Conservation (phyloP, 2,888 invertebrate species). For the Nymphalis urticae region DNA sequence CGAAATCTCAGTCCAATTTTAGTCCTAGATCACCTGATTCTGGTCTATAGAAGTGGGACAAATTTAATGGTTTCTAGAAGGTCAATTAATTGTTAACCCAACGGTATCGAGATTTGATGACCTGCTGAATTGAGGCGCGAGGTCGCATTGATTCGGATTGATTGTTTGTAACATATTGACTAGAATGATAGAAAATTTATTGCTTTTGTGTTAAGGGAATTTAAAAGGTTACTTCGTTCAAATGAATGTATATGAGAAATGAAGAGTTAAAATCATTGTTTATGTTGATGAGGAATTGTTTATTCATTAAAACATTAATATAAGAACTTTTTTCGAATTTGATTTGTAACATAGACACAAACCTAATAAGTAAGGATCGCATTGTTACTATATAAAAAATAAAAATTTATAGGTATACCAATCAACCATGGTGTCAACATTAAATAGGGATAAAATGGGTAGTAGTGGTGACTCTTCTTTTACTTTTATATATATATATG, state of each 20-base stretch:
- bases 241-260: not conserved
- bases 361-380: too few species aligned
- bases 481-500: too few species aligned
- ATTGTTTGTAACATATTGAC: constrained; percentile 37
- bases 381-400: too few species aligned
- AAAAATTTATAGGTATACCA: too few species aligned
- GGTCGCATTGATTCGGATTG: constrained; percentile 41
- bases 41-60: constrained; percentile 57
- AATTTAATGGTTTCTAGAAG: constrained; percentile 40
- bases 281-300: too few species aligned
- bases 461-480: too few species aligned
- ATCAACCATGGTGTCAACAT: too few species aligned
- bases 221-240: not conserved
- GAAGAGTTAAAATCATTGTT: too few species aligned
- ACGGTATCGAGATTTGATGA: constrained; percentile 62
- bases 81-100: constrained; percentile 71
- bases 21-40: not conserved
- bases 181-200: constrained; percentile 5
- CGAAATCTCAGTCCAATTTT: not conserved
- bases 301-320: too few species aligned
- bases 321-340: too few species aligned
- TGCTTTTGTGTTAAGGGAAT: not conserved
- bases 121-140: constrained; percentile 49
- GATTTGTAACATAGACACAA: too few species aligned
- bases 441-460: too few species aligned